A percentile compares a stretch with the other conserved stretches of the same genome.
Conservation (phyloP, 2,797 vertebrate genomes). For the Stomatorhinus walkeri region DNA sequence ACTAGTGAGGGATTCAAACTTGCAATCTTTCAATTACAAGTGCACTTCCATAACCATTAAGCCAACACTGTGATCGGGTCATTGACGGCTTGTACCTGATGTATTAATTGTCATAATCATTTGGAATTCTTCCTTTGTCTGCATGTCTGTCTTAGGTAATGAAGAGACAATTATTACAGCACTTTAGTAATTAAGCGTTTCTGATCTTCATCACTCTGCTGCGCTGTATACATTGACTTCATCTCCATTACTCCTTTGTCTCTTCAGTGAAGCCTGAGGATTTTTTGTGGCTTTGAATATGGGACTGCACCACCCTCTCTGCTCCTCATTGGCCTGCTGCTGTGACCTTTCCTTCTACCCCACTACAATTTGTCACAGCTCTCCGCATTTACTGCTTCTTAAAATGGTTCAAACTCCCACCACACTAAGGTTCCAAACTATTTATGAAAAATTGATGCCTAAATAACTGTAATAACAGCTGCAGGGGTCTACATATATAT, state of each 20-base stretch:
- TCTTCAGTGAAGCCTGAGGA: not conserved
- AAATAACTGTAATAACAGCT: not conserved
- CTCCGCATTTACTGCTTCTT: not conserved
- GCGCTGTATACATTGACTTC: not conserved
- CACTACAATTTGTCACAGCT: not conserved
- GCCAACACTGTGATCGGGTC: not conserved
- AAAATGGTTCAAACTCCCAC: not conserved
- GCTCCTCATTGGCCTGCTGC: not conserved
- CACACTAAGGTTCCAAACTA: not conserved
- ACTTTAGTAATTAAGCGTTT: not conserved
- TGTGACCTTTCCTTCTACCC: not conserved
- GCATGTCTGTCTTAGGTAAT: not conserved
- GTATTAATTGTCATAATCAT: not conserved
- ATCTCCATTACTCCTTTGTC: not conserved
- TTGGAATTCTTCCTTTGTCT: not conserved
- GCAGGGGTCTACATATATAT: not conserved
- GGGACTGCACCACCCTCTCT: not conserved
- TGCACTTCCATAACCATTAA: too few species aligned
- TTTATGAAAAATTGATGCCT: not conserved
- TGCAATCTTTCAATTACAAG: too few species aligned
- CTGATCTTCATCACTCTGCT: not conserved
- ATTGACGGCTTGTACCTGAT: not conserved
- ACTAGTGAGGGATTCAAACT: too few species aligned
- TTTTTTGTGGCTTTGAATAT: not conserved
- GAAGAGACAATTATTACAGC: not conserved